Evolutionary conservation across 1,140 invertebrate genomes (phyloP).

Genomic region (Diachasma alloeum): DNA sequence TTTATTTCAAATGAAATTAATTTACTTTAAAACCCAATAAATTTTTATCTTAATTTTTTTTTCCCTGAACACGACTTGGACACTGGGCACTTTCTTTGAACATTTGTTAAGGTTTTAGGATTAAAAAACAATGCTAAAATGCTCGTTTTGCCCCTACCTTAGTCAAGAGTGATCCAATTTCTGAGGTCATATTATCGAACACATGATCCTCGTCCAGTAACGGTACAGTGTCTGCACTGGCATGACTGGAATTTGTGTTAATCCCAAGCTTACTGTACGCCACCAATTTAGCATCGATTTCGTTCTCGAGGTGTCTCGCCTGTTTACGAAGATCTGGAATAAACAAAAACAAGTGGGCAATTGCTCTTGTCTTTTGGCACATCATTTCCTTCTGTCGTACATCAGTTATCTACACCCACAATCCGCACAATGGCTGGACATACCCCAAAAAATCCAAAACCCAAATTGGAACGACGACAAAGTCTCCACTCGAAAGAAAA

Average conservation of each 20-base stretch:
- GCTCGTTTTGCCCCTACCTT: conserved; percentile 68
- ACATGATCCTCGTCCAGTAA: conserved; percentile 87
- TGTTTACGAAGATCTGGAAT: conserved; percentile 89
- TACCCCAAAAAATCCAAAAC: neutral
- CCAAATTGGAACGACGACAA: too few relatives aligned
- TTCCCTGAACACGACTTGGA: too few relatives aligned
- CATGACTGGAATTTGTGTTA: conserved; percentile 66
- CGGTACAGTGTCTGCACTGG: conserved; percentile 77
- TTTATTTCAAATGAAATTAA: too few relatives aligned
- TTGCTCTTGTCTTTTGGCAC: too few relatives aligned
- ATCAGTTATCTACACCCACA: too few relatives aligned
- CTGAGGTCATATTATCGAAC: conserved; percentile 90
- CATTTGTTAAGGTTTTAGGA: too few relatives aligned
- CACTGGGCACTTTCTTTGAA: too few relatives aligned
- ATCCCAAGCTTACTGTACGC: conserved; percentile 94
- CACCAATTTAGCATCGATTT: conserved; percentile 95
- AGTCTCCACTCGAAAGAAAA: too few relatives aligned
- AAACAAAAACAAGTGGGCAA: neutral
- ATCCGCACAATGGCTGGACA: too few relatives aligned
- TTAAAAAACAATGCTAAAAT: too few relatives aligned
- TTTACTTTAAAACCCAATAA: too few relatives aligned
- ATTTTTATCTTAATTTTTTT: too few relatives aligned
- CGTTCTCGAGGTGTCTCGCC: conserved; percentile 93
- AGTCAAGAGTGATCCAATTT: conserved; percentile 88
- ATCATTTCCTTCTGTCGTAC: neutral